phyloP scores from a whole-genome alignment of 2,888 invertebrate genomes.

The Protodeltote pygarga region DNA sequence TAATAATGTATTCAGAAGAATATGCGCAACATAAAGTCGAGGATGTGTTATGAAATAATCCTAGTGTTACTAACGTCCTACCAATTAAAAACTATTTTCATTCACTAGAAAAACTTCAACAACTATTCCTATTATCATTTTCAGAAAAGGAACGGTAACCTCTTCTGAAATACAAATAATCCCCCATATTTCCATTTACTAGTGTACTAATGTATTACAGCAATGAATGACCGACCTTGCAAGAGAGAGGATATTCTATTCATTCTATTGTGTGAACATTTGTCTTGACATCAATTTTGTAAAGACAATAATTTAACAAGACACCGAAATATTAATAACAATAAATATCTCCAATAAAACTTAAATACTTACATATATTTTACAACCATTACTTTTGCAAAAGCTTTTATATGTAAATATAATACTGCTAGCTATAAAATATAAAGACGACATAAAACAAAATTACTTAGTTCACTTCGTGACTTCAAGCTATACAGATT shows the following conservation, averaged over 20 bases:
- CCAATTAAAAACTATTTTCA: too few species aligned
- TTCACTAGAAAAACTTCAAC: too few species aligned
- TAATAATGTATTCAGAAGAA: too few species aligned
- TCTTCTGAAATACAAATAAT: too few species aligned
- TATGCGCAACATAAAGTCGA: too few species aligned
- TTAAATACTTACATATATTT: too few species aligned
- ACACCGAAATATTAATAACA: neutral
- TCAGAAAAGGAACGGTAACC: too few species aligned
- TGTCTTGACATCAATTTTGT: neutral
- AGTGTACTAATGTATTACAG: conserved; percentile 7
- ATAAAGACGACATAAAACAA: conserved; percentile 1
- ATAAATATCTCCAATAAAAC: neutral
- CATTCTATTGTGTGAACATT: too few species aligned
- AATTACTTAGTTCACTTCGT: conserved; percentile 14
- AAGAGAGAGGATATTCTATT: conserved; percentile 11
- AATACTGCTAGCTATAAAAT: conserved; percentile 9
- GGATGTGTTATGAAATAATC: too few species aligned
- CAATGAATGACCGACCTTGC: conserved; percentile 17
- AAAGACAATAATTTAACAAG: neutral
- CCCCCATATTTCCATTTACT: neutral
- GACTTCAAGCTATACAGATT: conserved; percentile 13
- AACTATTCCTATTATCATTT: too few species aligned
- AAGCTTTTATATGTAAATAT: conserved; percentile 6
- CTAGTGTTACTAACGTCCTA: too few species aligned
- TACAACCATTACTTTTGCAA: conserved; percentile 10